phyloP scores from a whole-genome alignment of 2,888 invertebrate genomes.

The Drosophila formosana region DNA sequence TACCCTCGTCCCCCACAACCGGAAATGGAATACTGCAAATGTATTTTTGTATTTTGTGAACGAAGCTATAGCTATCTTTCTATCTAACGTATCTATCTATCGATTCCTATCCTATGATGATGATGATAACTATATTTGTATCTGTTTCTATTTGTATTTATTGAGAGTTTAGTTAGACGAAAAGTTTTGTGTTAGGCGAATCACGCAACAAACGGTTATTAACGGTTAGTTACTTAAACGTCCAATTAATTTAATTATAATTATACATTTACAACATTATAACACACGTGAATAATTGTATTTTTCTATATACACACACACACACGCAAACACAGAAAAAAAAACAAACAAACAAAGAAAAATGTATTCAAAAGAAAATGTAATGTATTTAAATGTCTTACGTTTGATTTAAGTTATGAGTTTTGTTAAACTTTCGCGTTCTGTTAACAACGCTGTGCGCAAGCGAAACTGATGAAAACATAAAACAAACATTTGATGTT shows the following conservation, averaged over 20 bases:
- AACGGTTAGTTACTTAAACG: slow-evolving; percentile 85
- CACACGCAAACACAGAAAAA: slow-evolving; percentile 23
- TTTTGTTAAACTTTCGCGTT: slow-evolving; percentile 66
- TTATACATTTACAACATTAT: slow-evolving; percentile 26
- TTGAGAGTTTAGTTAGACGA: slow-evolving; percentile 74
- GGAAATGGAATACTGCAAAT: slow-evolving; percentile 35
- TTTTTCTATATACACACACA: slow-evolving; percentile 55
- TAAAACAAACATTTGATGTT: slow-evolving; percentile 32
- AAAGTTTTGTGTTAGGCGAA: slow-evolving; percentile 60
- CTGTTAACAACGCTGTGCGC: slow-evolving; percentile 77
- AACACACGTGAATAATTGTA: slow-evolving; percentile 46
- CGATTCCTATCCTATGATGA: slow-evolving; percentile 49
- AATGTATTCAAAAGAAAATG: slow-evolving; percentile 21
- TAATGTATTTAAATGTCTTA: slow-evolving; percentile 32
- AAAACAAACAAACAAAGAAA: slow-evolving; percentile 18
- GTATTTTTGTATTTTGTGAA: slow-evolving; percentile 41
- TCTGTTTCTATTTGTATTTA: slow-evolving; percentile 77
- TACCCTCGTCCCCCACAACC: slow-evolving; percentile 6
- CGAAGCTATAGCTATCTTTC: slow-evolving; percentile 51
- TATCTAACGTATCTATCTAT: slow-evolving; percentile 42
- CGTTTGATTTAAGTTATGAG: slow-evolving; percentile 46
- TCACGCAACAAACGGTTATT: slow-evolving; percentile 61
- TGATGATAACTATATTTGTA: slow-evolving; percentile 65
- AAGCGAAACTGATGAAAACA: slow-evolving; percentile 53
- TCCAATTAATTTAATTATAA: slow-evolving; percentile 83